A percentile compares a stretch with the other conserved stretches of the same genome.
phyloP scores from a whole-genome alignment of 2,797 vertebrate species.

The Meda fulgida region DNA sequence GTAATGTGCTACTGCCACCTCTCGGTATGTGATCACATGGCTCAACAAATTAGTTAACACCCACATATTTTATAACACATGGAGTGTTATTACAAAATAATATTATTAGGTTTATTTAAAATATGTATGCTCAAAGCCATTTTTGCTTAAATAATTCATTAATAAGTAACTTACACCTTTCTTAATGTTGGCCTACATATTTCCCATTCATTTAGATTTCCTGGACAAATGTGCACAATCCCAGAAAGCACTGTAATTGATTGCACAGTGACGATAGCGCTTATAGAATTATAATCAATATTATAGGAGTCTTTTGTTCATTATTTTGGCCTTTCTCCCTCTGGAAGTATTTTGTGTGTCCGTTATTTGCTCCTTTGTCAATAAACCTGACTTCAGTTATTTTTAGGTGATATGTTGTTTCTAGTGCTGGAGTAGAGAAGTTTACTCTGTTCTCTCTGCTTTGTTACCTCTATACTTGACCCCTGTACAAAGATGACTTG shows the following conservation, averaged over 20 bases:
- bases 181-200: neutral
- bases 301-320: neutral
- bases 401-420: neutral
- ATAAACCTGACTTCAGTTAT: neutral
- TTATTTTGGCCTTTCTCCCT: neutral
- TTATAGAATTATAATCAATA: neutral
- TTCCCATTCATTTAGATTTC: neutral
- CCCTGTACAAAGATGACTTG: neutral
- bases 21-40: neutral
- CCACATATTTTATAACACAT: neutral
- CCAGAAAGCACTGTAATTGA: neutral
- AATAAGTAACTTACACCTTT: neutral
- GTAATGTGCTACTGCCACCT: constrained; percentile 46
- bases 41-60: neutral
- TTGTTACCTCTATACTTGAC: neutral
- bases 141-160: neutral
- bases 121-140: neutral
- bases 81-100: too few relatives aligned
- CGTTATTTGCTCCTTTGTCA: neutral
- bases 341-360: neutral
- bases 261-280: neutral
- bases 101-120: neutral
- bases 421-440: neutral
- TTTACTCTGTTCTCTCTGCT: neutral
- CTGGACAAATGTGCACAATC: too few relatives aligned